Conservation (phyloP, 2,113 vertebrate genomes). For the Chroicocephalus ridibundus region DNA sequence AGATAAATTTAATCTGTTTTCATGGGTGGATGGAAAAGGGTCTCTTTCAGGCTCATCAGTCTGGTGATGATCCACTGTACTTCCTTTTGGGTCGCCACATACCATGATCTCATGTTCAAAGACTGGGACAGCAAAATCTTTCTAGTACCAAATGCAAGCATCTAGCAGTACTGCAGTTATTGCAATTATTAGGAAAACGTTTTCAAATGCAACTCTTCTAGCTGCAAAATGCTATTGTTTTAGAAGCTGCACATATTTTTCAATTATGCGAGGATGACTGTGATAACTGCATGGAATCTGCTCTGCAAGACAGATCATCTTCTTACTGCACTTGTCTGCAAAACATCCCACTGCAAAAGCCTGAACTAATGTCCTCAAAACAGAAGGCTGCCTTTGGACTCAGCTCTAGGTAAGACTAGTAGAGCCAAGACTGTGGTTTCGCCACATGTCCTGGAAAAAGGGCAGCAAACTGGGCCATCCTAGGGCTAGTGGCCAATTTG, state of each 20-base stretch:
- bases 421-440: slow-evolving; percentile 10
- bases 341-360: not conserved
- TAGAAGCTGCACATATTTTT: not conserved
- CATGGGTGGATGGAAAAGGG: not conserved
- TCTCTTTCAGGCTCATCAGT: not conserved
- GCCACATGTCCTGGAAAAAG: not conserved
- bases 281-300: not conserved
- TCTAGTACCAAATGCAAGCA: not conserved
- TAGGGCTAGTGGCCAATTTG: not conserved
- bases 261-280: not conserved
- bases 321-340: not conserved
- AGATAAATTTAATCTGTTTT: not conserved
- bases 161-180: not conserved
- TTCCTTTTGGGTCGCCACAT: not conserved
- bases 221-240: not conserved
- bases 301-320: not conserved
- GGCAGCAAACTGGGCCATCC: not conserved
- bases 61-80: not conserved
- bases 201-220: not conserved
- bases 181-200: not conserved
- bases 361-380: not conserved
- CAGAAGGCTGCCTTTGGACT: not conserved
- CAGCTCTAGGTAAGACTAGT: not conserved
- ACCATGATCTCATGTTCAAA: not conserved
- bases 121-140: not conserved